Evolutionary conservation across 2,113 vertebrate species (phyloP), one percentile per base, ranked within the genome.

Genomic region (Nothocercus julius): DNA sequence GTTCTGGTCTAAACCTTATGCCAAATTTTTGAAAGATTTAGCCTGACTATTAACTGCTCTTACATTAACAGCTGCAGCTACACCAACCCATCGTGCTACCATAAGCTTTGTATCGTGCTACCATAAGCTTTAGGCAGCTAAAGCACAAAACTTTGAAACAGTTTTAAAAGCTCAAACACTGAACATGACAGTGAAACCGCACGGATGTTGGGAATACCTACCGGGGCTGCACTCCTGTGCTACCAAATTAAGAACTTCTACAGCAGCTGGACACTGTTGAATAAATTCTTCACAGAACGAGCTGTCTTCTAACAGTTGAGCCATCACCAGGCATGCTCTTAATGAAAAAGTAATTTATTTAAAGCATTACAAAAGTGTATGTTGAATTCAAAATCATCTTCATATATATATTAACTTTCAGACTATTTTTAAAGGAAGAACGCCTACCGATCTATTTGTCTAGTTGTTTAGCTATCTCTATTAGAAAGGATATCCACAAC

Each of bases 231-330:
- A 99, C 87, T 99, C 99, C 97, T 99, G 99, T 3, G 99, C 99
- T 38, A 99, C 99, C 16, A 99, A 98, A 97, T 99, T 99, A 21
- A 99, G 98, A 85, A 99, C 99, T 95, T 99, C 99, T 44, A 99
- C 99, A 75, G 99, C 99, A 81, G 99, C 99, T 66, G 99, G 99
- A 93, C 99, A 99, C 96, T 99, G 99, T 94, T 99, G 99, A 97
- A 99, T 99, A 96, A 99, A 99, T 96, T 99, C 99, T 97, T 99
- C 99, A 98, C 99, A 99, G 96, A 99, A 99, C 13, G 98, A 99
- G 96, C 99, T 99, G 97, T 99, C 99, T 98, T 99, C 99, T 92
- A 99, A 98, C 78, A 99, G 98, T 97, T 99, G 99, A 82, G 99
- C 99, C 99, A 99, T 99, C 96, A 99, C 99, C 97, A 99, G 98